phyloP scores from a whole-genome alignment of 2,797 vertebrate genomes.

The Onychomys torridus region DNA sequence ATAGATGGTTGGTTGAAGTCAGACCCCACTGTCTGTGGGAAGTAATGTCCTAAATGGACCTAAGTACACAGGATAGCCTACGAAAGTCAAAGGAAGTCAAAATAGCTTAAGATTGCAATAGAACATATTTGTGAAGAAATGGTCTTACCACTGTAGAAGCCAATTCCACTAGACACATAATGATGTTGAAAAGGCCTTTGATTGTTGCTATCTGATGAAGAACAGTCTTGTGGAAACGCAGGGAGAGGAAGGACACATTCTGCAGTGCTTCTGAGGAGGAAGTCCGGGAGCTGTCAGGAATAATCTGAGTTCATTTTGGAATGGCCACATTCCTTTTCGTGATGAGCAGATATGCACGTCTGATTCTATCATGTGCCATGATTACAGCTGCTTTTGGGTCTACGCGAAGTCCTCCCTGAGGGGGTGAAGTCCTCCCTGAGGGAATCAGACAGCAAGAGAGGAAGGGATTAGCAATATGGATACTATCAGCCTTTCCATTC shows the following conservation, averaged over 20 bases:
- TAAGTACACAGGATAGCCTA: neutral
- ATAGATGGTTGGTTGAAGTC: neutral
- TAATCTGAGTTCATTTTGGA: neutral
- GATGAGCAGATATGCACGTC: neutral
- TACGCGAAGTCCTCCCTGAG: too few relatives aligned
- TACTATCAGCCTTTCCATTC: neutral
- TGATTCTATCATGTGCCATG: neutral
- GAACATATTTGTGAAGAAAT: neutral
- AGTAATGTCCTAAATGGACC: neutral
- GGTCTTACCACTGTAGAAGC: neutral
- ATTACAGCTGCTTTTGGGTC: neutral
- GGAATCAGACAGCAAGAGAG: neutral
- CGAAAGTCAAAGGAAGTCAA: neutral
- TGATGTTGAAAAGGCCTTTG: neutral
- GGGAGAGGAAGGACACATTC: neutral
- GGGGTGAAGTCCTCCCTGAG: neutral
- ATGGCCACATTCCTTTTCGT: neutral
- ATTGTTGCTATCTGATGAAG: neutral
- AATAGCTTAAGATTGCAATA: neutral
- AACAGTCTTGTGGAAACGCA: neutral
- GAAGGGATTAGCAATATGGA: neutral
- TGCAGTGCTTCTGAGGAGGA: neutral
- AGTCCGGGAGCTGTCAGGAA: constrained; percentile 2
- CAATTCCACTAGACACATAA: neutral
- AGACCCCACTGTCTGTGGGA: neutral